Conservation (phyloP, 2,113 vertebrate genomes). For the Aplodontia rufa region DNA sequence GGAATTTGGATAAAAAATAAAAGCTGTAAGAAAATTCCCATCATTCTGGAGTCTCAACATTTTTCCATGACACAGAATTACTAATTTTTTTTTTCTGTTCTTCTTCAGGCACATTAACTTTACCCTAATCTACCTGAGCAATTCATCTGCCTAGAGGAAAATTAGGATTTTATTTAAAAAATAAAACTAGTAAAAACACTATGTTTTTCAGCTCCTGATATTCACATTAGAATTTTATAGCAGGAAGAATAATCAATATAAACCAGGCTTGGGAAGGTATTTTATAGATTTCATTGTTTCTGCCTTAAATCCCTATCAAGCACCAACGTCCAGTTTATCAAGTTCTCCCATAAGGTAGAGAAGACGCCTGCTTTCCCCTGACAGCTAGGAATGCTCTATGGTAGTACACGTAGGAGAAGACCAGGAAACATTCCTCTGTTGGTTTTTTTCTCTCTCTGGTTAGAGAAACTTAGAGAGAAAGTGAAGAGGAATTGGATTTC, state of each 20-base stretch:
- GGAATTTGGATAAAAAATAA: constrained; percentile 42
- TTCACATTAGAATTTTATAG: not conserved
- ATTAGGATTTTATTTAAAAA: constrained; percentile 38
- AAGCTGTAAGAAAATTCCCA: not conserved
- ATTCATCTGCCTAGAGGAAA: constrained; percentile 7
- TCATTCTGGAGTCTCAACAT: not conserved
- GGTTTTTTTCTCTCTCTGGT: not conserved
- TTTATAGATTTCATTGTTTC: not conserved
- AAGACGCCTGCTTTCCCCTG: not conserved
- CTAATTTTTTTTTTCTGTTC: not conserved
- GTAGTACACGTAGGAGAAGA: not conserved
- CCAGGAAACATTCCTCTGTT: not conserved
- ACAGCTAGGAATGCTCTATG: not conserved
- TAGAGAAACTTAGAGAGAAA: not conserved
- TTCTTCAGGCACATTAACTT: constrained; percentile 38
- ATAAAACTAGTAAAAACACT: not conserved
- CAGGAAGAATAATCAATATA: not conserved
- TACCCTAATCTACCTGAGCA: not conserved
- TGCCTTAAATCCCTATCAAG: not conserved
- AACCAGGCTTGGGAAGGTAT: not conserved
- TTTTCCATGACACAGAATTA: not conserved
- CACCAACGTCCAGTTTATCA: not conserved
- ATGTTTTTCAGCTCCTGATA: not conserved
- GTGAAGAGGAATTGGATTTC: not conserved
- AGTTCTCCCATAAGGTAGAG: not conserved